These are phyloP conservation scores for Atrichornis clamosus DNA, from an alignment of 2,113 vertebrate genomes.

Conservation along the genomic window DNA sequence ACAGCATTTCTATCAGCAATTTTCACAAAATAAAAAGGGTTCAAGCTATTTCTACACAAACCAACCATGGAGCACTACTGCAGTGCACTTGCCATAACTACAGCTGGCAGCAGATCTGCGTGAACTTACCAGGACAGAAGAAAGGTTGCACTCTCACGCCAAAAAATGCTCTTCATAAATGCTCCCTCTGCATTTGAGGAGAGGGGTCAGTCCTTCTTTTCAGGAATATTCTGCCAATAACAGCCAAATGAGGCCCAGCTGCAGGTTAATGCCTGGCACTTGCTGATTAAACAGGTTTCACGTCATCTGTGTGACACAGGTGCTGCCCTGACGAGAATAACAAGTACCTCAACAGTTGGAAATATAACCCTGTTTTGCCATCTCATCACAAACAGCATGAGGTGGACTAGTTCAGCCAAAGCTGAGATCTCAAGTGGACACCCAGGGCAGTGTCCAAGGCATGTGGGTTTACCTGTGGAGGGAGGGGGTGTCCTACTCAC, in stretches of 20 bases:
- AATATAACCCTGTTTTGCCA: not conserved
- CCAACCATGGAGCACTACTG: not conserved
- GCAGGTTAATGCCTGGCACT: not conserved
- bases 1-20: not conserved
- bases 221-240: not conserved
- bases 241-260: not conserved
- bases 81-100: not conserved
- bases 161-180: fast-evolving
- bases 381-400: not conserved
- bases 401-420: not conserved
- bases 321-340: not conserved
- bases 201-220: not conserved
- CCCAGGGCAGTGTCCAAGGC: fast-evolving
- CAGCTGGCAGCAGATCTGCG: not conserved
- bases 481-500: not conserved
- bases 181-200: not conserved
- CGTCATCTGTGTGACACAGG: not conserved
- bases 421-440: not conserved
- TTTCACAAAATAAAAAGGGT: not conserved
- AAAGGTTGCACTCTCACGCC: fast-evolving
- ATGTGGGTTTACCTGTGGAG: fast-evolving
- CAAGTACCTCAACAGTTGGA: not conserved
- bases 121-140: not conserved
- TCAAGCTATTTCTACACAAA: not conserved
- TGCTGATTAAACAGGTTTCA: not conserved